Evolutionary conservation across 1,140 invertebrate genomes (phyloP), one percentile per base, ranked within the genome.

Genomic region (Hycleus cichorii): DNA sequence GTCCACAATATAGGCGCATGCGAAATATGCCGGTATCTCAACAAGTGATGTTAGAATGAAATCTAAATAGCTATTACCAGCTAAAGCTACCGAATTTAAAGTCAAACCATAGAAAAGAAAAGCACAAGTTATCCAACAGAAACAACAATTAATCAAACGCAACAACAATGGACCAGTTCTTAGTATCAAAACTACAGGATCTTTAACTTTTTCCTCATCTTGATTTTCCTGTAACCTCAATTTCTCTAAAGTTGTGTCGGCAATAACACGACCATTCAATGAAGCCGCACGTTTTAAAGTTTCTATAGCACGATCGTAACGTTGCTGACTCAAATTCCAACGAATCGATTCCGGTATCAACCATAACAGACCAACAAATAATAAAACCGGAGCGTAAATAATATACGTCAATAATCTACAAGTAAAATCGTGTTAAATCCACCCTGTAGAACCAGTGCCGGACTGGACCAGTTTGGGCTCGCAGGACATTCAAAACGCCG

Each of bases 81-180:
- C 87, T 27, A 91, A 75, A 32, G 85, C 77, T 10, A 87, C 86
- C 0, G 88, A 83, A 70, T 89, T 89, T 48, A 91, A 79, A 9
- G 87, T 87, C 3, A 92, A 71, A 0, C 88, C 90, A 70, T 89
- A 91, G 72, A 89, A 91, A 6, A 90, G 81, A 64, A 90, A 83
- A 1, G 83, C 78, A 60, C 80, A 78, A 3, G 83, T 78, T 3
- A 83, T 71, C 85, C 83, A 89, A 73, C 80, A 87, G 72, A 84
- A 80, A 42, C 77, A 80, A 56, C 83, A 82, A 25, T 80, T 78
- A 6, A 80, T 69, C 54, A 87, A 75, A 27, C 85, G 77, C 66
- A 80, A 73, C 66, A 86, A 58, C 64, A 83, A 77, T 49, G 79
- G 76, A 10, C 75, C 74, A 1, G 82, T 74, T 58, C 73, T 78